These are phyloP conservation scores for Acronicta psi DNA, from an alignment of 2,888 invertebrate species.

Conservation along the genomic window DNA sequence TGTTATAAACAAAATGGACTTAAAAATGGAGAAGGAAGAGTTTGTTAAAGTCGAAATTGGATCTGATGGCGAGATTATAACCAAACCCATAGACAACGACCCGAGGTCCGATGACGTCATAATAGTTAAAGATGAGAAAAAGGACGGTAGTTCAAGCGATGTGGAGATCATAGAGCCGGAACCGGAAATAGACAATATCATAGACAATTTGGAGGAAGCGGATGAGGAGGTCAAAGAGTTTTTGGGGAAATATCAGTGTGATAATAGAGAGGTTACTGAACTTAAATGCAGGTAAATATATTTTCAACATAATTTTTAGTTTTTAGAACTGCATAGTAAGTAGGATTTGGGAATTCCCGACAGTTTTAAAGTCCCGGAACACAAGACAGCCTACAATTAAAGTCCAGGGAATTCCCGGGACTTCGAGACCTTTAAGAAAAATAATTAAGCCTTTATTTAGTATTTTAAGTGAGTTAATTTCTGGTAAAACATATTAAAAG, in stretches of 20 bases:
- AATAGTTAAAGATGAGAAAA: constrained; percentile 67
- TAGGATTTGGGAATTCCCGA: no score
- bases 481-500: no score
- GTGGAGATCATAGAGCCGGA: constrained; percentile 79
- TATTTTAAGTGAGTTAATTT: no score
- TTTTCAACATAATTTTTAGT: no score
- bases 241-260: constrained; percentile 78
- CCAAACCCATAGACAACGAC: constrained; percentile 71
- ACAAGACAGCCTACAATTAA: no score
- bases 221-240: constrained; percentile 83
- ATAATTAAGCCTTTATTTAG: no score
- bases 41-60: constrained; percentile 83
- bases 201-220: constrained; percentile 82
- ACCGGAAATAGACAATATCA: constrained; percentile 75
- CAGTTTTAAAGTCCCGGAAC: no score
- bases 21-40: constrained; percentile 65
- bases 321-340: no score
- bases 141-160: constrained; percentile 74
- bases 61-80: constrained; percentile 80
- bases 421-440: no score
- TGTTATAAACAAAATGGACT: constrained; percentile 53
- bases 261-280: constrained; percentile 57
- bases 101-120: constrained; percentile 66
- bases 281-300: constrained; percentile 80
- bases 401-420: no score